A percentile compares a stretch with the other conserved stretches of the same genome.
Evolutionary conservation across 2,797 vertebrate genomes (phyloP).

Genomic region (Mallotus villosus): DNA sequence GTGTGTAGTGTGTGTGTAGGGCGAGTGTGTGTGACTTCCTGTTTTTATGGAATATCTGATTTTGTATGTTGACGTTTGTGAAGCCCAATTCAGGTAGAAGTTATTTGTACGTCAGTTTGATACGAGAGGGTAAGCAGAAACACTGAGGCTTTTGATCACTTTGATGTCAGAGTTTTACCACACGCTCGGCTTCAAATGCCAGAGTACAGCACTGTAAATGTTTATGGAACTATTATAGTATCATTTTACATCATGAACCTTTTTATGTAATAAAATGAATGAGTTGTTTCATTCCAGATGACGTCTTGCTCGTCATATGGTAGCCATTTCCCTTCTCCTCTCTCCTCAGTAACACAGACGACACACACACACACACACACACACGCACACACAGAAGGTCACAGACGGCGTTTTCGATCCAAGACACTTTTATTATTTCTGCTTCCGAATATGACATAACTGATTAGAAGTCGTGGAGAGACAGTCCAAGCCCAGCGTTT

Average conservation of each 20-base stretch:
- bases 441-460: slow-evolving; percentile 44
- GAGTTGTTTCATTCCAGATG: background rate
- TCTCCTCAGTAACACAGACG: background rate
- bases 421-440: slow-evolving; percentile 55
- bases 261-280: background rate
- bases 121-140: background rate
- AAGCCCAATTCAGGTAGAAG: background rate
- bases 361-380: background rate
- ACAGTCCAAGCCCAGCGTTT: slow-evolving; percentile 36
- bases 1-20: background rate
- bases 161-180: background rate
- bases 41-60: background rate
- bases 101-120: background rate
- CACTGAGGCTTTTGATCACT: background rate
- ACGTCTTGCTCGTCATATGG: background rate
- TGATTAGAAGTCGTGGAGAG: slow-evolving; percentile 34
- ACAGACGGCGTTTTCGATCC: slow-evolving; percentile 26
- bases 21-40: background rate
- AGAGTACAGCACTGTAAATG: background rate
- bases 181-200: background rate
- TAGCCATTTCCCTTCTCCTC: background rate
- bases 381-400: background rate
- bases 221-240: background rate
- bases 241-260: background rate
- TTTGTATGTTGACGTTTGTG: background rate